Evolutionary conservation across 35 echinoderm and acorn worm genomes (phyloP), one percentile per base, ranked within the genome.

Genomic region (Amphiura filiformis): DNA sequence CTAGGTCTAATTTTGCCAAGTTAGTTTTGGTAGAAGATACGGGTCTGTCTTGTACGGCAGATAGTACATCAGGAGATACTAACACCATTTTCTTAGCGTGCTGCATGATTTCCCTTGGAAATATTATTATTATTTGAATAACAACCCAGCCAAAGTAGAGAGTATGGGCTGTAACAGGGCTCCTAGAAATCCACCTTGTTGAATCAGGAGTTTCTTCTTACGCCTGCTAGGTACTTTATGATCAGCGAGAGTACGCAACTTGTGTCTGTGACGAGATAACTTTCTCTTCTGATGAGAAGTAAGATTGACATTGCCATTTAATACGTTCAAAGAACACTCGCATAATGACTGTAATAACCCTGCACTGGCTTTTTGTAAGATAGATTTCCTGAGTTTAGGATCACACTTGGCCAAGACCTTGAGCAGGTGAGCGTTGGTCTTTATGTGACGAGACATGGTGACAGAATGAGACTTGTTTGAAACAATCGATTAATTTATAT

Each of bases 121-220:
- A 84, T 34, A 77, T 37, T 33, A 41, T 49, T 39, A 64, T 22
- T 64, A 75, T 81, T 36, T 22, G 1, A 56, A 57, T 30, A 76
- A 78, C 39, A 52, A 70, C 5, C 80, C 39, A 7, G 56, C 82
- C 35, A 91, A 78, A 9, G 76, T 84, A 13, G 36, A 12, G 13
- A 92, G 64, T 32, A 92, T 77, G 13, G 90, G 90, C 1, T 56
- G 56, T 32, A 92, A 4, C 0, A 92, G 32, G 2, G 79, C 26
- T 7, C 90, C 90, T 35, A 87, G 33, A 82, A 92, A 92, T n/a
- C 90, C 90, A 32, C 84, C 90, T 42, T 91, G 86, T 70, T 87
- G 90, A 26, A 92, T 34, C 1, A 87, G 44, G 13, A 82, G 39
- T 0, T 87, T 0, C 52, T 83, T 87, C 32, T 78, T 81, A 23